Conservation (phyloP, 92 coral and sea anemone species). For the Heliopora coerulea region DNA sequence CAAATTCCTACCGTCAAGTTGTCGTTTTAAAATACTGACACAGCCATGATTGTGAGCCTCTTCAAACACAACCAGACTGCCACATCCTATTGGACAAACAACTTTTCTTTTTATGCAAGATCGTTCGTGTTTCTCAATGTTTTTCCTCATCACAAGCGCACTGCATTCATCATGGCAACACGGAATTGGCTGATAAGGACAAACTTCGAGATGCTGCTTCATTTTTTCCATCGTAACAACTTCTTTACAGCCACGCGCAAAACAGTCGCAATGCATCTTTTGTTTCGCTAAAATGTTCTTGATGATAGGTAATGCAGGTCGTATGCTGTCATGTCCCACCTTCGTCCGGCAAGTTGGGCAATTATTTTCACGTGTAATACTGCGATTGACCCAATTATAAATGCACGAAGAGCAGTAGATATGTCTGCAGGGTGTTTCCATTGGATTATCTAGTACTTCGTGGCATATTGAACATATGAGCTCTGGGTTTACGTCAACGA, state of each 20-base stretch:
- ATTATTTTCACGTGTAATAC: slow-evolving; percentile 11
- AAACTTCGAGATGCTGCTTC: slow-evolving; percentile 32
- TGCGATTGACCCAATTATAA: slow-evolving; percentile 45
- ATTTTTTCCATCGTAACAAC: slow-evolving; percentile 46
- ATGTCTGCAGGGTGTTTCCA: slow-evolving; percentile 66
- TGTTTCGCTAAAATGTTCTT: slow-evolving; percentile 52
- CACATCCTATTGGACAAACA: slow-evolving; percentile 50
- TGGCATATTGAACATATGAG: slow-evolving; percentile 63
- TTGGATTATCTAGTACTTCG: slow-evolving; percentile 64
- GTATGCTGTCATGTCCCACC: slow-evolving; percentile 21
- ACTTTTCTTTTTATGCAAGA: slow-evolving; percentile 40
- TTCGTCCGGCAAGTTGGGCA: slow-evolving; percentile 62
- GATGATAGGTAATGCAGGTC: slow-evolving; percentile 51
- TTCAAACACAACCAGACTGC: slow-evolving; percentile 20
- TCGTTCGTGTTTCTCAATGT: slow-evolving; percentile 42
- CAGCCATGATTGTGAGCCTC: slow-evolving; percentile 48
- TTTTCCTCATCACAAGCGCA: slow-evolving; percentile 32
- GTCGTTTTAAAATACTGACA: slow-evolving; percentile 35
- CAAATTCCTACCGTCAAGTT: slow-evolving; percentile 27
- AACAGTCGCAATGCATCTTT: slow-evolving; percentile 52
- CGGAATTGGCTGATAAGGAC: slow-evolving; percentile 46
- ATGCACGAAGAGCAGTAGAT: slow-evolving; percentile 64
- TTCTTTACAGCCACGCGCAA: slow-evolving; percentile 49
- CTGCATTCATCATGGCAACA: slow-evolving; percentile 54
- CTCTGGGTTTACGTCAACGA: slow-evolving; percentile 53